phyloP scores from a whole-genome alignment of 2,888 invertebrate genomes.

The Alentia gelatinosa region DNA sequence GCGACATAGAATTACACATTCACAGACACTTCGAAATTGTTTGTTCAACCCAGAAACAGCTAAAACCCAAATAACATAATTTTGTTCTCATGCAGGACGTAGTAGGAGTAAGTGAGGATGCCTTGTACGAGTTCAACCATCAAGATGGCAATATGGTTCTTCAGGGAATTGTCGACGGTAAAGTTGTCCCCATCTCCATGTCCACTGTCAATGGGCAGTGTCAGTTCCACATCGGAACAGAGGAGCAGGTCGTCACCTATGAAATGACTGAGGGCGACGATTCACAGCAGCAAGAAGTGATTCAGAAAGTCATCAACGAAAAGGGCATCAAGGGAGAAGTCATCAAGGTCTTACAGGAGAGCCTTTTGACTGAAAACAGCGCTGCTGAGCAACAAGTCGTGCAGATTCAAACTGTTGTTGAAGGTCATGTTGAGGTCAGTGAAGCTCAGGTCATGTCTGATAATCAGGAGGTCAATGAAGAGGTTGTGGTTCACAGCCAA shows the following conservation, averaged over 20 bases:
- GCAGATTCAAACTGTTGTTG: neutral
- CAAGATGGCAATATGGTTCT: neutral
- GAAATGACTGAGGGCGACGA: neutral
- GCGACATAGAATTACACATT: neutral
- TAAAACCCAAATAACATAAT: neutral
- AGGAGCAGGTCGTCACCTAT: neutral
- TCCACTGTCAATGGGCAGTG: neutral
- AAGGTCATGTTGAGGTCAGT: slow-evolving; percentile 3
- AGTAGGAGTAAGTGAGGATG: neutral
- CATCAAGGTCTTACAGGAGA: neutral
- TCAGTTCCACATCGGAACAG: neutral
- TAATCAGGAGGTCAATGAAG: neutral
- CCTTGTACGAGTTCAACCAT: neutral
- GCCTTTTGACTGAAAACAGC: neutral
- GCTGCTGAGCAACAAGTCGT: neutral
- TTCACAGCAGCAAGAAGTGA: neutral
- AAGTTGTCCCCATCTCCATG: slow-evolving; percentile 15
- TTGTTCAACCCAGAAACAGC: neutral
- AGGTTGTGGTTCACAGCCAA: neutral
- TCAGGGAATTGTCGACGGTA: slow-evolving; percentile 18
- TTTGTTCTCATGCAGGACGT: neutral
- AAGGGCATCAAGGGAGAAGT: neutral
- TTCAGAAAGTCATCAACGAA: neutral
- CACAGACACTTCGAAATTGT: neutral
- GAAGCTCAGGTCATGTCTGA: neutral